Evolutionary conservation across 2,113 vertebrate species (phyloP), one percentile per base, ranked within the genome.

Genomic region (Carassius carassius): DNA sequence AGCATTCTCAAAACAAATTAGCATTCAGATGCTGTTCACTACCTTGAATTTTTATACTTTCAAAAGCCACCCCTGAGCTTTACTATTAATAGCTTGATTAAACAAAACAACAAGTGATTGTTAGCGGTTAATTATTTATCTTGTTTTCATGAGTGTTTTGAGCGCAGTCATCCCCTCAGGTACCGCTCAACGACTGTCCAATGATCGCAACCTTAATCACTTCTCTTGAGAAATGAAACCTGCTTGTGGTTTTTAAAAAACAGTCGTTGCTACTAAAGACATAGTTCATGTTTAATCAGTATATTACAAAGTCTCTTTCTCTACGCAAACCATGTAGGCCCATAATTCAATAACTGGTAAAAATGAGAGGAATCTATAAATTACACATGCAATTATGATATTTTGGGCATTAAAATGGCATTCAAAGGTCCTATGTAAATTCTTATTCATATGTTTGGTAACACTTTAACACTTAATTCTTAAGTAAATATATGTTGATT

Each of bases 121-220:
- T 23, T 72, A 49, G 29, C 29, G 12, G 80, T 82, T 82, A 82
- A 82, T 82, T 82, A 72, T 82, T 82, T 23, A 82, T 82, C 80
- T 72, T 70, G 63, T 82, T 82, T 82, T 70, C 44, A 49, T 67
- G 35, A 81, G 62, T 67, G 41, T 44, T 81, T 49, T 65, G 78
- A 67, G 47, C 25, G 25, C 35, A 41, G n/a, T 4, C 78, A 1
- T 7, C 37, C 58, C 35, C 78, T 54, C 29, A 81, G 80, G 47
- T 56, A 23, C 47, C 0, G 63, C 49, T 82, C 63, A 54, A 63
- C 10, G 23, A 49, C 37, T 29, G 62, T 44, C 44, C 41, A 81
- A 72, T 72, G 80, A 72, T 81, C 10, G 1, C 49, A 37, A 32
- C 51, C 11, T 37, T 69, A 82, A 82, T 56, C 80, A 54, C 65